Percentiles rank a stretch among this genome's conserved stretches.
These are phyloP conservation scores for Lordiphosa mommai DNA, from an alignment of 1,140 invertebrate genomes.

Conservation along the genomic window DNA sequence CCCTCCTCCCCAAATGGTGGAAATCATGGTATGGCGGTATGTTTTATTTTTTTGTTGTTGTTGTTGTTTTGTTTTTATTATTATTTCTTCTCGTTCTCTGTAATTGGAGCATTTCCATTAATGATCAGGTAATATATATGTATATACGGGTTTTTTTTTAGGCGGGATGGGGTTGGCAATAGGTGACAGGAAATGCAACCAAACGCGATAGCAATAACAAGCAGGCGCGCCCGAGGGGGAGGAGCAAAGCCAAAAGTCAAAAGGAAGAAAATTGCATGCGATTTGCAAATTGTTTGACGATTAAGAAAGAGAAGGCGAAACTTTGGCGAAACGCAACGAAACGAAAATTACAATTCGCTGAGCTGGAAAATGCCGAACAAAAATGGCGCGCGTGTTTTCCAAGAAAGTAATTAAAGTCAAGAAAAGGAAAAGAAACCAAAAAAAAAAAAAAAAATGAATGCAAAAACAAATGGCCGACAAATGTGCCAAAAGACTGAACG, in stretches of 20 bases:
- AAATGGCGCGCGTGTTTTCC: conserved; percentile 68
- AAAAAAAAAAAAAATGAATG: background rate
- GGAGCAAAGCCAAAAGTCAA: conserved; percentile 8
- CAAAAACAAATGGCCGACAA: background rate
- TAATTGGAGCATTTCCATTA: conserved; percentile 66
- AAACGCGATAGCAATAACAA: conserved; percentile 40
- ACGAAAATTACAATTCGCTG: conserved; percentile 47
- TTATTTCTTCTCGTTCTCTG: conserved; percentile 28
- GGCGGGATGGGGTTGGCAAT: background rate
- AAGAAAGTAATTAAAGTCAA: conserved; percentile 62
- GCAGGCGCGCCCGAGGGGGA: background rate
- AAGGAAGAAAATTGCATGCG: conserved; percentile 57
- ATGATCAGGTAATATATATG: conserved; percentile 42
- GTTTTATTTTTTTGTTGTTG: conserved; percentile 7
- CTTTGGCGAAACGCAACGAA: conserved; percentile 33
- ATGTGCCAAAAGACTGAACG: no score
- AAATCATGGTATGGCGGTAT: conserved; percentile 37
- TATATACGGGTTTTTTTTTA: conserved; percentile 2
- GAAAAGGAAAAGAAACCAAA: background rate
- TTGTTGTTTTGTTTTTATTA: conserved; percentile 14
- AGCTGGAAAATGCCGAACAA: conserved; percentile 15
- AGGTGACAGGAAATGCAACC: conserved; percentile 62
- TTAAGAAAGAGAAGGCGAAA: conserved; percentile 68
- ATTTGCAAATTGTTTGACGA: conserved; percentile 71
- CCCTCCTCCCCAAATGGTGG: conserved; percentile 14